Evolutionary conservation across 2,113 vertebrate species (phyloP), one percentile per base, ranked within the genome.

Genomic region (Gopherus evgoodei): DNA sequence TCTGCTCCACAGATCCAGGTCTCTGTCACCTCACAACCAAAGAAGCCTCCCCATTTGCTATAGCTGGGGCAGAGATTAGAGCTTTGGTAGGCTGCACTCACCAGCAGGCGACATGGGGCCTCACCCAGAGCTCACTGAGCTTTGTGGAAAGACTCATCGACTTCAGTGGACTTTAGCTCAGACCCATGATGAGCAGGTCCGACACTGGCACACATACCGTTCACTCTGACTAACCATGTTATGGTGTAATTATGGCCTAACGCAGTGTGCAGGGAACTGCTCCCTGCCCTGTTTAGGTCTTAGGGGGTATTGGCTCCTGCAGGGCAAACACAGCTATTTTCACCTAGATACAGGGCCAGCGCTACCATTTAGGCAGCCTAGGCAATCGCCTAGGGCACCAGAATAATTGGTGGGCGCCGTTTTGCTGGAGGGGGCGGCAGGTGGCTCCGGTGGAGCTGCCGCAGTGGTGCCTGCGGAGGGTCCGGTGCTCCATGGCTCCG

Each of bases 1-100:
- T 86, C 89, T 89, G 31, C 50, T 94, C 53, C 92, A 86, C 89
- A 92, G 92, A 86, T 24, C 54, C 21, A 90, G 81, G 82, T 3
- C 4, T 9, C 8, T 72, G 9, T 38, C 65, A 22, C n/a, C 17
- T 57, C 88, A 91, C 10, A 10, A 49, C 22, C 4, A 75, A 78
- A 79, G 52, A 72, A 79, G 42, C 90, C 3, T 12, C 44, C 57
- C 65, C 50, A 12, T 2, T 84, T 49, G 25, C 25, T 84, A 65
- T 22, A 35, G 56, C 17, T 38, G 21, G 35, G 65, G n/a, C 65
- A 72, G n/a, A 38, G 65, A 38, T 11, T 22, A 72, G 65, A 72
- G 65, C 83, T 87, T 47, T 6, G 54, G 16, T 82, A 90, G 8
- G 27, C 85, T 90, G 78, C 69, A 19, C 59, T 86, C 76, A 78